Conservation (phyloP, 2,888 invertebrate genomes). For the Luperina nickerlii region DNA sequence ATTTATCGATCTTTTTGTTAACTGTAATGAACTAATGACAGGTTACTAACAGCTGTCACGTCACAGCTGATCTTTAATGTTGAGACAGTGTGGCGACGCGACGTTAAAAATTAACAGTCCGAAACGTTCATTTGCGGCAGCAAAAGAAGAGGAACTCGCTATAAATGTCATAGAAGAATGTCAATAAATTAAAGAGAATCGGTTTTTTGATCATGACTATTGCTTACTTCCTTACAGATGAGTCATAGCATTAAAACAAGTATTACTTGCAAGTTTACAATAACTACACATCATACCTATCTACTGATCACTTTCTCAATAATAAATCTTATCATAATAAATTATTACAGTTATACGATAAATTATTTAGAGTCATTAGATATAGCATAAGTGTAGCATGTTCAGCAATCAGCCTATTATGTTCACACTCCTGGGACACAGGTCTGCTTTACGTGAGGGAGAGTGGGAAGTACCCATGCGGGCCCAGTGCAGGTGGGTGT, state of each 20-base stretch:
- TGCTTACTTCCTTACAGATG: slow-evolving; percentile 16
- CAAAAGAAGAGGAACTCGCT: slow-evolving; percentile 43
- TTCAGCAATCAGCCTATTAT: neutral
- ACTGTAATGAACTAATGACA: slow-evolving; percentile 45
- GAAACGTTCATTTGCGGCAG: slow-evolving; percentile 28
- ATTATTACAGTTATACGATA: neutral
- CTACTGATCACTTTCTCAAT: slow-evolving; percentile 4
- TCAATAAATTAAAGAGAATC: slow-evolving; percentile 15
- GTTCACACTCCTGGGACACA: neutral
- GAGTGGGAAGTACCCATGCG: neutral
- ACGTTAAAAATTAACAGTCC: slow-evolving; percentile 34
- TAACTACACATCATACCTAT: neutral
- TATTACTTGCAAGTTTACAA: neutral
- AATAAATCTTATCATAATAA: neutral
- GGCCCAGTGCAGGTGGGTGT: neutral
- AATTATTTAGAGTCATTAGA: neutral
- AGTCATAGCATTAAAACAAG: slow-evolving; percentile 7
- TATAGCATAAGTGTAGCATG: neutral
- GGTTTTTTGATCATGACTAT: slow-evolving; percentile 1
- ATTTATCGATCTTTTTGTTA: slow-evolving; percentile 44
- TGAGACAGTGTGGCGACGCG: slow-evolving; percentile 13
- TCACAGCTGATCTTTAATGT: slow-evolving; percentile 59
- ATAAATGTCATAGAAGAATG: slow-evolving; percentile 39
- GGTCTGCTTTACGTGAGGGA: neutral
- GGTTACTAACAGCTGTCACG: slow-evolving; percentile 63